Evolutionary conservation across 35 echinoderm and acorn worm genomes (phyloP).

Genomic region (Ptychodera flava): DNA sequence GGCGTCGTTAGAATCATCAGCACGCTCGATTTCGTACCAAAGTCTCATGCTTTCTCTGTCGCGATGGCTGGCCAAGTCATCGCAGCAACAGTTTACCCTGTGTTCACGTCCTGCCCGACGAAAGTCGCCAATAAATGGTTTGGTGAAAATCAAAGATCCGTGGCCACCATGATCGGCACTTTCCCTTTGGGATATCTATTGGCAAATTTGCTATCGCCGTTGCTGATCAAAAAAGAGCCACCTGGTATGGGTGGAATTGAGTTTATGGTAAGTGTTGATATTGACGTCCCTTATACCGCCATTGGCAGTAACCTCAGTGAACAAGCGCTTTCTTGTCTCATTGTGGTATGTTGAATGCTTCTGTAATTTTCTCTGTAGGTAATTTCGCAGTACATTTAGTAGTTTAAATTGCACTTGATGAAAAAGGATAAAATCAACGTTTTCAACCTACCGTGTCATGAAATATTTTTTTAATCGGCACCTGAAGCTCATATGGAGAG

Average conservation of each 20-base stretch:
- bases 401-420: too few species aligned
- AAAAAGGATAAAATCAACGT: too few species aligned
- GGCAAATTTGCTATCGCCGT: conserved; percentile 62
- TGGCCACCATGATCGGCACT: conserved; percentile 72
- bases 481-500: too few species aligned
- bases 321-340: too few species aligned
- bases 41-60: conserved; percentile 22
- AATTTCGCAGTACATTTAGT: too few species aligned
- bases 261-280: conserved; percentile 65
- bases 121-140: conserved; percentile 93
- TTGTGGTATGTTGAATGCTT: too few species aligned
- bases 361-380: too few species aligned
- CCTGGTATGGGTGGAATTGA: conserved; percentile 19
- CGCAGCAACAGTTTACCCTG: conserved; percentile 78
- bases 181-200: conserved; percentile 76
- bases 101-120: conserved; percentile 77
- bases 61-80: conserved; percentile 75
- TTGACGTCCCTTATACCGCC: too few species aligned
- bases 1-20: conserved; percentile 51
- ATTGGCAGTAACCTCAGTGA: too few species aligned
- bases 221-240: conserved; percentile 47
- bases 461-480: too few species aligned
- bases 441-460: too few species aligned
- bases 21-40: conserved; percentile 35
- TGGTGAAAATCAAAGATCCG: conserved; percentile 65